Base-by-base conservation (phyloP, 1,140 invertebrate species). In the Linepithema humile region DNA sequence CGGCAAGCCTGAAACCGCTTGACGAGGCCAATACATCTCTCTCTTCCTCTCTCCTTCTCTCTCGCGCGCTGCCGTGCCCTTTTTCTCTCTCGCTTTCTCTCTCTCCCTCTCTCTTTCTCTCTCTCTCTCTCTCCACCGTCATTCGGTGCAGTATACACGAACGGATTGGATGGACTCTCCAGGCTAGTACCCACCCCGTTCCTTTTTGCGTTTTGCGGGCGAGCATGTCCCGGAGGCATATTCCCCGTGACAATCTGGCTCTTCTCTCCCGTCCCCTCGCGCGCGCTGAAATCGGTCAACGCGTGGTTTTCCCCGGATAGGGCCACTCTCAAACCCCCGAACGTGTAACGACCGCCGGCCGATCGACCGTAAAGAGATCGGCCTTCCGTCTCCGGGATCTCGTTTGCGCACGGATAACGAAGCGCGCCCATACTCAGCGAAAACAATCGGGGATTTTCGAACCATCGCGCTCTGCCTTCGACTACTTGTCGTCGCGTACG, bases 21-120 rank as follows among this genome's bases (percentile, higher is more conserved):
- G 90, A 89, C 91, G 91, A 91, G 88, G 88, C 91, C 89, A 91
- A 91, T 89, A 88, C 82, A 60, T 82, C 82, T 86, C 77, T 73
- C 83, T 82, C 74, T 45, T 45, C 3, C 40, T 59, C 43, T 43
- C 29, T 59, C 38, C n/a, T 48, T 45, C 26, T n/a, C 67, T 40
- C 59, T 60, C 43, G 26, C 23, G n/a, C n/a, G n/a, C n/a, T n/a
- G n/a, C n/a, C n/a, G n/a, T n/a, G n/a, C n/a, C n/a, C n/a, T n/a
- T n/a, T n/a, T n/a, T n/a, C 64, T 40, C 60, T 43, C 26, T 64
- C 70, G n/a, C 64, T 53, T 15, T 32, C 60, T 57, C 78, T 40
- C 20, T 20, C 45, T 10, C 26, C 23, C 23, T 45, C 60, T 82
- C 72, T 77, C 55, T 70, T 77, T 67, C 64, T 40, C 35, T 80